These are phyloP conservation scores for Macroteleia sp. DNA, from an alignment of 2,888 invertebrate genomes.

Conservation along the genomic window DNA sequence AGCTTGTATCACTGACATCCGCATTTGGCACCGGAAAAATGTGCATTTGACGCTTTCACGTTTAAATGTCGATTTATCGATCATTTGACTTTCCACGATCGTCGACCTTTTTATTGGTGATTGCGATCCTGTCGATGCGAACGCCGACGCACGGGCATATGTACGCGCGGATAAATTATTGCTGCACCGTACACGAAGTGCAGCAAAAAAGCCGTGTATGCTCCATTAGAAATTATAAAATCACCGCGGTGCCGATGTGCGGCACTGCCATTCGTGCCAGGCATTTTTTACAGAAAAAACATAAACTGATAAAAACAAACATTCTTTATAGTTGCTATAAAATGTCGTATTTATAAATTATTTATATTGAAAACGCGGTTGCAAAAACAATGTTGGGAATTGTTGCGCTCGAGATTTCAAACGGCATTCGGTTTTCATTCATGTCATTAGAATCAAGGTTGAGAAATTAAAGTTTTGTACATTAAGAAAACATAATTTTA, in stretches of 20 bases:
- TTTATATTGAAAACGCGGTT: constrained; percentile 32
- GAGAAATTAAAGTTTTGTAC: constrained; percentile 16
- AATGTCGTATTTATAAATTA: constrained; percentile 50
- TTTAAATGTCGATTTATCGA: constrained; percentile 42
- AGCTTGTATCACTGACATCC: constrained; percentile 4
- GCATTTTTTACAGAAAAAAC: constrained; percentile 29
- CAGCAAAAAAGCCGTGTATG: constrained; percentile 43
- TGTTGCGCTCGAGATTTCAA: constrained; percentile 15
- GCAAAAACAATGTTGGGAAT: constrained; percentile 27
- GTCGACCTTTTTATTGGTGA: constrained; percentile 43
- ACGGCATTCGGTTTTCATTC: constrained; percentile 10
- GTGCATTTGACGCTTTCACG: constrained; percentile 35
- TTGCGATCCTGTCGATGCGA: constrained; percentile 22
- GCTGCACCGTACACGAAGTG: constrained; percentile 27
- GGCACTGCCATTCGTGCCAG: constrained; percentile 30
- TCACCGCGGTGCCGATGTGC: constrained; percentile 30
- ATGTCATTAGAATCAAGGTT: constrained; percentile 25
- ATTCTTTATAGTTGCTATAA: constrained; percentile 41
- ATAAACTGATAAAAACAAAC: constrained; percentile 27
- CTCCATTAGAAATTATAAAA: constrained; percentile 58
- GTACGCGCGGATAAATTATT: constrained; percentile 44
- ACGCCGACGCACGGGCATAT: constrained; percentile 48
- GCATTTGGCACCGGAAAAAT: constrained; percentile 6
- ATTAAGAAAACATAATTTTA: no score
- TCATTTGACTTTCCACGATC: constrained; percentile 35